Percentiles rank a stretch among this genome's conserved stretches.
Evolutionary conservation across 1,140 invertebrate species (phyloP).

Genomic region (Sycophila sp.): DNA sequence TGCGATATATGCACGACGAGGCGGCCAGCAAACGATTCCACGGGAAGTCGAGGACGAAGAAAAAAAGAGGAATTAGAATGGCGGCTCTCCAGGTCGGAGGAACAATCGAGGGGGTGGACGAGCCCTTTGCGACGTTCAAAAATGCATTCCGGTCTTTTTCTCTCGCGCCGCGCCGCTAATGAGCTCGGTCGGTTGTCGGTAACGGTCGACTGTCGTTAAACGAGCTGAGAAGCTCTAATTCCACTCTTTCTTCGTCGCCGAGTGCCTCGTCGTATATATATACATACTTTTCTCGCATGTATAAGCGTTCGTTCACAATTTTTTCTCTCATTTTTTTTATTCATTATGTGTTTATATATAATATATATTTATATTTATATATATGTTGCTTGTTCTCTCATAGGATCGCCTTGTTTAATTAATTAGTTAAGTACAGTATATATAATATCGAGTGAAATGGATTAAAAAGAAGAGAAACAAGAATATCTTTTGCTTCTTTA

Average conservation of each 20-base stretch:
- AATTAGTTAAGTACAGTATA: slow-evolving; percentile 33
- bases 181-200: not conserved
- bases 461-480: not conserved
- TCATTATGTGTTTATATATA: slow-evolving; percentile 21
- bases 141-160: slow-evolving; percentile 21
- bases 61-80: slow-evolving; percentile 21
- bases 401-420: slow-evolving; percentile 30
- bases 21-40: no score
- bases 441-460: not conserved
- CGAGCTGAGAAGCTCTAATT: slow-evolving; percentile 5
- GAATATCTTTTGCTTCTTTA: no score
- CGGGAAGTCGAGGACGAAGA: no score
- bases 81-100: not conserved
- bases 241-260: slow-evolving; percentile 9
- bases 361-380: slow-evolving; percentile 8
- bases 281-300: slow-evolving; percentile 15
- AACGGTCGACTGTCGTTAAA: not conserved
- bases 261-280: slow-evolving; percentile 29
- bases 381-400: slow-evolving; percentile 13
- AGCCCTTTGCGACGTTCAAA: slow-evolving; percentile 10
- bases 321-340: slow-evolving; percentile 10
- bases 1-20: slow-evolving; percentile 20
- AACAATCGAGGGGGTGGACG: not conserved
- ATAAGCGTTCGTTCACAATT: slow-evolving; percentile 5
- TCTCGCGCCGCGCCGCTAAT: not conserved